Percentiles rank a stretch among this genome's conserved stretches.
Conservation (phyloP, 2,888 invertebrate species). For the Magallana nippona region DNA sequence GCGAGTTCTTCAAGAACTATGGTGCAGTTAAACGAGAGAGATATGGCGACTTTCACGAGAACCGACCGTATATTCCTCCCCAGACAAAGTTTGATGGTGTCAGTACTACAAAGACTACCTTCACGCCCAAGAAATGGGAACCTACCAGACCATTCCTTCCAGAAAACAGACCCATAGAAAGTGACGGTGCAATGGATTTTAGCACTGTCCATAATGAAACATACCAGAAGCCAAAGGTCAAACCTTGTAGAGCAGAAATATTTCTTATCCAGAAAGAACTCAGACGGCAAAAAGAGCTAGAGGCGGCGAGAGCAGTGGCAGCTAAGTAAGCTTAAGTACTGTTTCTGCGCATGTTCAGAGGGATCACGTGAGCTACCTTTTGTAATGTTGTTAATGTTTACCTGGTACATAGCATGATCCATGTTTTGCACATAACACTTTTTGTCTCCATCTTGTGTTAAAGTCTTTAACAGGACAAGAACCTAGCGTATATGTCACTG, state of each 20-base stretch:
- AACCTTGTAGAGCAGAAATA: conserved; percentile 70
- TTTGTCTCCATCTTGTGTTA: no score
- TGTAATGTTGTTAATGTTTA: background rate
- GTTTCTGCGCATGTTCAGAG: background rate
- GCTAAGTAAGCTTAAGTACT: conserved; percentile 20
- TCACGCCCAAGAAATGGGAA: conserved; percentile 65
- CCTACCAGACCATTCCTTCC: conserved; percentile 68
- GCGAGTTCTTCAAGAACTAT: conserved; percentile 75
- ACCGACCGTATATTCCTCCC: conserved; percentile 72
- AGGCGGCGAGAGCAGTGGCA: background rate
- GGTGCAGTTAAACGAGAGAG: conserved; percentile 64
- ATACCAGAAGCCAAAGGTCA: conserved; percentile 67
- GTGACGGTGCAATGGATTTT: conserved; percentile 69
- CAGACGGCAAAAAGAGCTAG: conserved; percentile 46
- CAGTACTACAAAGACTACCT: conserved; percentile 65
- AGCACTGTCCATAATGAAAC: conserved; percentile 69
- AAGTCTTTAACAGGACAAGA: no score
- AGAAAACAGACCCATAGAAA: conserved; percentile 60
- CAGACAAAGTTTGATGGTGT: conserved; percentile 65
- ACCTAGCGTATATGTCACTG: background rate
- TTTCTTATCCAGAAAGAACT: conserved; percentile 73
- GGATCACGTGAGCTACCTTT: background rate
- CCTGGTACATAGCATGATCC: no score
- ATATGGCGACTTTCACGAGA: conserved; percentile 77
- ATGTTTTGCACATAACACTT: no score